phyloP scores from a whole-genome alignment of 2,888 invertebrate species.

The Metacarcinus magister region DNA sequence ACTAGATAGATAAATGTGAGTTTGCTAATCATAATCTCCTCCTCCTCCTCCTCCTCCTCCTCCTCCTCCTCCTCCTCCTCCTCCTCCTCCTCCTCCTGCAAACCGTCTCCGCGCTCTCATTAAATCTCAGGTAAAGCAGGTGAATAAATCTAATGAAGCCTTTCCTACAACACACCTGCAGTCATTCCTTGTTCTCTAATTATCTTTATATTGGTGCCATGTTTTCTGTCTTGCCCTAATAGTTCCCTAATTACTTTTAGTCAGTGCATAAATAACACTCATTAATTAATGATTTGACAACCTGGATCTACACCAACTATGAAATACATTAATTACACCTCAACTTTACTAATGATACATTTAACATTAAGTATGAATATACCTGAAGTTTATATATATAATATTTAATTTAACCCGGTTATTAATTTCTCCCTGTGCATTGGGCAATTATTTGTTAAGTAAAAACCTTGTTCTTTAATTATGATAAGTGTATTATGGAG shows the following conservation, averaged over 20 bases:
- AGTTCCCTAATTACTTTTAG: too few species aligned
- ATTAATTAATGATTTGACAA: too few species aligned
- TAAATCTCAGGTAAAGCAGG: not conserved
- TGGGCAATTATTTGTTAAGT: too few species aligned
- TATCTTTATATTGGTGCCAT: too few species aligned
- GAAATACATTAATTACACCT: too few species aligned
- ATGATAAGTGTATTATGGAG: not conserved
- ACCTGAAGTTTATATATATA: too few species aligned
- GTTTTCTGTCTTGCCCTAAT: too few species aligned
- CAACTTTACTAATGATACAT: too few species aligned
- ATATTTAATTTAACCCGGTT: not conserved
- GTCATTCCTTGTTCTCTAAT: not conserved
- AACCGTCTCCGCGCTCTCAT: not conserved
- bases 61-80: not conserved
- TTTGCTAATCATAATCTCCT: not conserved
- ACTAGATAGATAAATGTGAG: not conserved
- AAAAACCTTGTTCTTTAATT: not conserved
- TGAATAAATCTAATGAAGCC: not conserved
- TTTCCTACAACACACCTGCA: not conserved
- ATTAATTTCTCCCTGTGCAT: not conserved
- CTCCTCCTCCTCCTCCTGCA: not conserved
- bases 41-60: not conserved
- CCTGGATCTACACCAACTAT: too few species aligned
- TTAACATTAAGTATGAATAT: too few species aligned
- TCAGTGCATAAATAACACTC: too few species aligned